phyloP scores from a whole-genome alignment of 2,113 vertebrate genomes.

The Dromas ardeola region DNA sequence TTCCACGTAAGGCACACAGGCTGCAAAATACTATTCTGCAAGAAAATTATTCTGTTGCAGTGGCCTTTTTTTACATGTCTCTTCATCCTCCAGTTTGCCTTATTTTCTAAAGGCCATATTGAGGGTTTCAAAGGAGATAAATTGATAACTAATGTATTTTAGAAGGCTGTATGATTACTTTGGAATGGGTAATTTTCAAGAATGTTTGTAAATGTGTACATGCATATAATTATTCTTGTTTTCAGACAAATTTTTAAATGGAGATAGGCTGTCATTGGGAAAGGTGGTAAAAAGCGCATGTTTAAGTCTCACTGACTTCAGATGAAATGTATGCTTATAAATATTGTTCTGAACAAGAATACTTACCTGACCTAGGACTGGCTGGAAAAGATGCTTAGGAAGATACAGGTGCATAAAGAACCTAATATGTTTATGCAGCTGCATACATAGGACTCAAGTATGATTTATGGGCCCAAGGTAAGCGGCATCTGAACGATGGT shows the following conservation, averaged over 20 bases:
- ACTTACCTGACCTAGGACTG: neutral
- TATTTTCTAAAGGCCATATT: neutral
- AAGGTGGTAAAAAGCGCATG: fast-evolving
- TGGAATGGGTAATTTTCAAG: neutral
- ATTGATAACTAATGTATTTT: constrained; percentile 16
- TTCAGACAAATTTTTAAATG: neutral
- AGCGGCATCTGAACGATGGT: fast-evolving
- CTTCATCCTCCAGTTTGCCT: neutral
- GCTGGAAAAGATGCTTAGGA: neutral
- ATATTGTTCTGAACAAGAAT: neutral
- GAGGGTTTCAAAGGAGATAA: neutral
- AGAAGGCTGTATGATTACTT: constrained; percentile 16
- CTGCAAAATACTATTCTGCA: constrained; percentile 47
- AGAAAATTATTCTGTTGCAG: constrained; percentile 31
- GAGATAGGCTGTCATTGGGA: neutral
- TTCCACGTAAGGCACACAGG: neutral
- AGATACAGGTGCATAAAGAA: neutral
- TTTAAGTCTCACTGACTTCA: neutral
- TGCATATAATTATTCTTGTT: neutral
- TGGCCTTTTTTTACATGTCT: neutral
- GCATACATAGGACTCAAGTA: neutral
- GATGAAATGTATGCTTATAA: neutral
- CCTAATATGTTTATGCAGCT: neutral
- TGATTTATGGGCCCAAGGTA: neutral
- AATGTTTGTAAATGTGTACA: neutral